Evolutionary conservation across 1,140 invertebrate genomes (phyloP).

Genomic region (Patella vulgata): DNA sequence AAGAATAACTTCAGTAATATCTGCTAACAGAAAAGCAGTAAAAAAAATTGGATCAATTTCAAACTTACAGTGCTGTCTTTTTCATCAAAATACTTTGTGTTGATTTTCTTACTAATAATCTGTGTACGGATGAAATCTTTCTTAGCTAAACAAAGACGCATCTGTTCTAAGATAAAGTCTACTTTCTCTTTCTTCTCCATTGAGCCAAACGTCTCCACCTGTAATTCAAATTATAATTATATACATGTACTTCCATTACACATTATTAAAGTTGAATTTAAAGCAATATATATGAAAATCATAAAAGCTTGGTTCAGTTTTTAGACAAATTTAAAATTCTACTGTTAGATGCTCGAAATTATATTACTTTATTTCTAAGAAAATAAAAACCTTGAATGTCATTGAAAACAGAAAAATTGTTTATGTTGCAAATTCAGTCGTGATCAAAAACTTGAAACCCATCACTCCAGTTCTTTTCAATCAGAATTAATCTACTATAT

Average conservation of each 20-base stretch:
- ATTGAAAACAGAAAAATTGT: no score
- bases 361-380: neutral
- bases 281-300: neutral
- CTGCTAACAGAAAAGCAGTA: no score
- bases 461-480: no score
- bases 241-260: neutral
- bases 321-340: neutral
- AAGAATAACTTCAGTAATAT: no score
- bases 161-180: slow-evolving; percentile 97
- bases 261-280: neutral
- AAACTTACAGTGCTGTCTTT: slow-evolving; percentile 68
- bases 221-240: slow-evolving; percentile 20
- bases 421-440: no score
- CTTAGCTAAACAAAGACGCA: slow-evolving; percentile 94
- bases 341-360: neutral
- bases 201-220: slow-evolving; percentile 98
- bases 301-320: neutral
- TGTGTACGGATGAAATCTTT: slow-evolving; percentile 97
- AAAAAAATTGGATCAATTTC: neutral
- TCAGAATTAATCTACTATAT: no score
- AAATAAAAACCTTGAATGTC: no score
- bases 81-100: slow-evolving; percentile 96
- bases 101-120: slow-evolving; percentile 99
- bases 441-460: no score
- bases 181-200: slow-evolving; percentile 98